Conservation (phyloP, 2,113 vertebrate species). For the cattle (Bos taurus) region ARS-UCD2.0 NC_037349.1:50939501-50940000, state of each 20-base stretch:
- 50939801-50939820: no score
- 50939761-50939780: no score
- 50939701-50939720: background rate
- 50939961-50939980: no score
- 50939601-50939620: background rate
- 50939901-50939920: no score
- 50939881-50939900: no score
- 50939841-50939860: no score
- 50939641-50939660: background rate
- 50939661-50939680: background rate
- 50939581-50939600: background rate
- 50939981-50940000: no score
- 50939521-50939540: background rate
- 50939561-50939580: background rate
- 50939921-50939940: no score
- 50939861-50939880: no score
- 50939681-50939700: background rate
- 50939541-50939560: background rate
- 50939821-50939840: no score
- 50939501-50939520: background rate
- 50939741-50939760: background rate
- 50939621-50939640: background rate
- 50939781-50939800: no score
- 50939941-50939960: no score
- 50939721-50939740: background rate